A percentile compares a stretch with the other conserved stretches of the same genome.
Conservation (phyloP, 2,888 invertebrate genomes). For the Hydraecia micacea region DNA sequence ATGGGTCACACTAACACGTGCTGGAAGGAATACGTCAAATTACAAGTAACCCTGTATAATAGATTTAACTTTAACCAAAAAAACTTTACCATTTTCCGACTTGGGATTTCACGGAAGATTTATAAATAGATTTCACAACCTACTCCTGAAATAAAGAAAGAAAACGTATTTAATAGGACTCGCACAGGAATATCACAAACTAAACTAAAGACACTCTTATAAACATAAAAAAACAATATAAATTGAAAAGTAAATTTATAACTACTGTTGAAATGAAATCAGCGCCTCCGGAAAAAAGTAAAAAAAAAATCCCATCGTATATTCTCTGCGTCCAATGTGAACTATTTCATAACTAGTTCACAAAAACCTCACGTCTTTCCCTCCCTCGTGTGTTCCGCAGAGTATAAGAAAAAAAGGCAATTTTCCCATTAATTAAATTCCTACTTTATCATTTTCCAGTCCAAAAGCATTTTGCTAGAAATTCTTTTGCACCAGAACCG, state of each 20-base stretch:
- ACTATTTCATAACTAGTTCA: slow-evolving; percentile 29
- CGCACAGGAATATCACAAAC: too few relatives aligned
- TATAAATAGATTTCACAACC: neutral
- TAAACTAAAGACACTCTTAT: too few relatives aligned
- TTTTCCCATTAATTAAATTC: slow-evolving; percentile 37
- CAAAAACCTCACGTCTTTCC: slow-evolving; percentile 4
- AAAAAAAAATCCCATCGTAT: neutral
- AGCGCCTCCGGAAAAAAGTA: too few relatives aligned
- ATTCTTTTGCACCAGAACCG: slow-evolving; percentile 19
- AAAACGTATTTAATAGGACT: too few relatives aligned
- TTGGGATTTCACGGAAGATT: neutral
- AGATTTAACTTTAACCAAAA: neutral
- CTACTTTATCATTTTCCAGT: slow-evolving; percentile 18
- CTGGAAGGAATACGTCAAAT: too few relatives aligned
- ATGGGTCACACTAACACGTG: too few relatives aligned
- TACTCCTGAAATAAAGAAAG: neutral
- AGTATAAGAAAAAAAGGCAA: slow-evolving; percentile 4
- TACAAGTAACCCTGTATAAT: too few relatives aligned
- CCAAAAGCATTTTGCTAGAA: slow-evolving; percentile 12
- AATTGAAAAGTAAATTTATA: too few relatives aligned
- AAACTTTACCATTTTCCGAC: neutral
- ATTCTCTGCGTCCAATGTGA: neutral
- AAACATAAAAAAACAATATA: too few relatives aligned
- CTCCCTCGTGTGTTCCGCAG: neutral
- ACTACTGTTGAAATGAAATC: neutral